Percentiles rank a stretch among this genome's conserved stretches.
phyloP scores from a whole-genome alignment of 2,888 invertebrate genomes.

The Lutraria lutraria region DNA sequence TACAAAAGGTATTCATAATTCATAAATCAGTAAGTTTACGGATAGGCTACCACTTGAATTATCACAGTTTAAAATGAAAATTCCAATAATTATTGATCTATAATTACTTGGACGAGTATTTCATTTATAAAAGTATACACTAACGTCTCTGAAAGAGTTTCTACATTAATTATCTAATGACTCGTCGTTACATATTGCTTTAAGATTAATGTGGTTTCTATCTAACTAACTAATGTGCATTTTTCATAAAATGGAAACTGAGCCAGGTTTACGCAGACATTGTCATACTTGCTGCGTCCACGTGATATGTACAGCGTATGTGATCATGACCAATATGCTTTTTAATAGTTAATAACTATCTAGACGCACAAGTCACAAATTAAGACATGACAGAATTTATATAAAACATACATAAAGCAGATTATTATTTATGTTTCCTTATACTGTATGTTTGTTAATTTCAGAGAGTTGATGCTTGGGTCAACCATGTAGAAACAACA shows the following conservation, averaged over 20 bases:
- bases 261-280: too few species aligned
- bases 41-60: background rate
- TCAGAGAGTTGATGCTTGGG: constrained; percentile 16
- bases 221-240: too few species aligned
- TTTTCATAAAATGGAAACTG: too few species aligned
- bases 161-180: too few species aligned
- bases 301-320: too few species aligned
- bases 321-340: too few species aligned
- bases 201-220: too few species aligned
- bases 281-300: too few species aligned
- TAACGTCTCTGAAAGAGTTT: too few species aligned
- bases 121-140: background rate
- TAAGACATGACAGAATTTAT: background rate
- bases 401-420: background rate
- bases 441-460: background rate
- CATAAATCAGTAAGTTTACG: background rate
- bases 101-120: background rate
- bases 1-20: background rate
- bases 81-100: background rate
- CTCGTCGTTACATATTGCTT: too few species aligned
- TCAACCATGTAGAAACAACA: background rate
- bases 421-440: background rate
- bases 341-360: too few species aligned
- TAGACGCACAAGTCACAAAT: too few species aligned
- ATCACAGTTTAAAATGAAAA: background rate